Evolutionary conservation across 2,113 vertebrate species (phyloP).

Genomic region (Hypanus sabinus): DNA sequence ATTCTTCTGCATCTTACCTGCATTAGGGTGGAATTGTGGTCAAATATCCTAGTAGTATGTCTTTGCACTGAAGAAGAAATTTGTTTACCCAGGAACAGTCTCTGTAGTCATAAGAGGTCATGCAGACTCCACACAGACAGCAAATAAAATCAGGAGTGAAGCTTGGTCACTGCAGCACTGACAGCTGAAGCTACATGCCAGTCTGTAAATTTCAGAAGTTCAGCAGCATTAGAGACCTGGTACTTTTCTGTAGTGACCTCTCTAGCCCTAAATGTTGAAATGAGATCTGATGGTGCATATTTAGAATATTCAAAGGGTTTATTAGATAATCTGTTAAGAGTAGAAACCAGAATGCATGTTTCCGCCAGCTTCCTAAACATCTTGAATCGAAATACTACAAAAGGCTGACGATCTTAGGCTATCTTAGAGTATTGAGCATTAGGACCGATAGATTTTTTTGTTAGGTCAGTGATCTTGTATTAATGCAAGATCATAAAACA

Average conservation of each 20-base stretch:
- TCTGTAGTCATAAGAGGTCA: no score
- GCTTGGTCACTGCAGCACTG: no score
- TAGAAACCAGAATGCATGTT: neutral
- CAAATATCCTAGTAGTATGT: no score
- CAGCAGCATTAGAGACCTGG: neutral
- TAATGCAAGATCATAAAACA: neutral
- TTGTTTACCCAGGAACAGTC: no score
- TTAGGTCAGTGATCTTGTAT: neutral
- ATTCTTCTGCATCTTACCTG: no score
- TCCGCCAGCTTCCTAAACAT: neutral
- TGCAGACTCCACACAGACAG: no score
- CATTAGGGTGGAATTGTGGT: no score
- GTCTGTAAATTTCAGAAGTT: neutral
- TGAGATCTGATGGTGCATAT: neutral
- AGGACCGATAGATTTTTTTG: neutral
- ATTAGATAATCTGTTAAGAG: neutral
- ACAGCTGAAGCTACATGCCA: no score
- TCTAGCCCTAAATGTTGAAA: neutral
- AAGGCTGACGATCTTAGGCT: neutral
- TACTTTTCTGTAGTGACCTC: neutral
- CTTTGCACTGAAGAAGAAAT: no score
- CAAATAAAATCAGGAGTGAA: no score
- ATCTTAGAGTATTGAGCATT: neutral
- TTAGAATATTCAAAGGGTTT: neutral
- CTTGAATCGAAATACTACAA: neutral